phyloP scores from a whole-genome alignment of 2,888 invertebrate species.

The Drosophila maculinotata region DNA sequence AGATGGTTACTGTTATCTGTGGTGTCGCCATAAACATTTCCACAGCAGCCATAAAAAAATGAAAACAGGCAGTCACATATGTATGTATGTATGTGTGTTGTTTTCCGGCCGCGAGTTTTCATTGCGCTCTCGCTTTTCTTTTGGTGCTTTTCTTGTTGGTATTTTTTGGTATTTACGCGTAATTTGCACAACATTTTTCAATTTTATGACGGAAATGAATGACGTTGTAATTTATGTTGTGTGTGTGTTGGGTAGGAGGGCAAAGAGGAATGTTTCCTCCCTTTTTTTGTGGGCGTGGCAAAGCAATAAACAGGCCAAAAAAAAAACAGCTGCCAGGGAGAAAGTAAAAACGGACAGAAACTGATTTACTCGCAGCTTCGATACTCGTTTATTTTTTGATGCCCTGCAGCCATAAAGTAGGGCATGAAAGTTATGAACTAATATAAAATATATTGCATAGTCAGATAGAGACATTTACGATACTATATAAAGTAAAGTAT shows the following conservation, averaged over 20 bases:
- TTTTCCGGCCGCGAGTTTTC: conserved; percentile 70
- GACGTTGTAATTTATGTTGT: conserved; percentile 74
- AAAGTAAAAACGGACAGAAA: conserved; percentile 52
- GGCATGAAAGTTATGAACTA: too few species aligned
- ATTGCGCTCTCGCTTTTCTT: conserved; percentile 38
- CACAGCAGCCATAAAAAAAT: conserved; percentile 18
- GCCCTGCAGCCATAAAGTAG: neutral
- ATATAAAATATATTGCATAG: too few species aligned
- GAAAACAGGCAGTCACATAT: neutral
- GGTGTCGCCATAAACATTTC: conserved; percentile 15
- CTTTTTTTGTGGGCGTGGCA: conserved; percentile 19
- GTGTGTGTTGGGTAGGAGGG: conserved; percentile 1
- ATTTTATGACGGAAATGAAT: conserved; percentile 80
- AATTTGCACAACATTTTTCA: conserved; percentile 80
- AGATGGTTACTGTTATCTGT: conserved; percentile 29
- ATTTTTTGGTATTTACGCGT: conserved; percentile 68
- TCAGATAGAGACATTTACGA: too few species aligned
- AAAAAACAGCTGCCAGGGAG: conserved; percentile 23
- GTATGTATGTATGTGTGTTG: conserved; percentile 24
- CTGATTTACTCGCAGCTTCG: conserved; percentile 60
- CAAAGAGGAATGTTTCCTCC: neutral
- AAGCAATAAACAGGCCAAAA: conserved; percentile 45
- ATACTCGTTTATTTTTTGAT: neutral
- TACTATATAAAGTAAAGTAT: too few species aligned
- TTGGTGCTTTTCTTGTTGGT: conserved; percentile 23